Conservation (phyloP, 2,113 vertebrate genomes). For the Lepidothrix coronata region DNA sequence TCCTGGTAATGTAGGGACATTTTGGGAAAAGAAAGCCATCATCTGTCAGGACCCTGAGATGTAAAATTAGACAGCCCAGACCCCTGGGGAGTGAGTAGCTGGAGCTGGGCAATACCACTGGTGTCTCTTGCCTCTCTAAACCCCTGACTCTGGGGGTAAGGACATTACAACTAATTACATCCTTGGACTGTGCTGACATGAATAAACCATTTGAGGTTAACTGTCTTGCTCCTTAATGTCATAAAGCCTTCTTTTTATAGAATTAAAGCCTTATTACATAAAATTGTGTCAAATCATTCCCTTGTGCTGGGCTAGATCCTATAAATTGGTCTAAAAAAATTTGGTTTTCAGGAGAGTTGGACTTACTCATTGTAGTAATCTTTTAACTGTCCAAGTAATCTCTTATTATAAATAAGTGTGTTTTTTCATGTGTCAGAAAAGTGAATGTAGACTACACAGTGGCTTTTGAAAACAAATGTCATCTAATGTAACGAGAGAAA, state of each 20-base stretch:
- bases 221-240: slow-evolving; percentile 44
- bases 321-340: not conserved
- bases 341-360: not conserved
- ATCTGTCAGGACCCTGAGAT: not conserved
- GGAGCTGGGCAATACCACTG: not conserved
- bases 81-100: not conserved
- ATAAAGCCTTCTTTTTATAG: not conserved
- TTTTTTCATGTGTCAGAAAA: not conserved
- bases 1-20: not conserved
- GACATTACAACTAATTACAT: slow-evolving; percentile 41
- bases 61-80: not conserved
- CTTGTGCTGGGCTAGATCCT: not conserved
- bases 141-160: not conserved
- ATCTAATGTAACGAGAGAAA: slow-evolving; percentile 2
- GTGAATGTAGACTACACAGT: not conserved
- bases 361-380: not conserved
- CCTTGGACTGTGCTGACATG: slow-evolving; percentile 26
- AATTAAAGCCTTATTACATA: slow-evolving; percentile 44
- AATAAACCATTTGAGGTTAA: slow-evolving; percentile 41
- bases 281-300: not conserved
- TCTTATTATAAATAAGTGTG: not conserved
- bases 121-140: not conserved
- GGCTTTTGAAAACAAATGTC: not conserved
- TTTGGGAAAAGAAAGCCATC: not conserved
- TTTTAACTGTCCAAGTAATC: not conserved